These are phyloP conservation scores for Phaethornis superciliosus DNA, from an alignment of 2,113 vertebrate genomes.

Conservation along the genomic window DNA sequence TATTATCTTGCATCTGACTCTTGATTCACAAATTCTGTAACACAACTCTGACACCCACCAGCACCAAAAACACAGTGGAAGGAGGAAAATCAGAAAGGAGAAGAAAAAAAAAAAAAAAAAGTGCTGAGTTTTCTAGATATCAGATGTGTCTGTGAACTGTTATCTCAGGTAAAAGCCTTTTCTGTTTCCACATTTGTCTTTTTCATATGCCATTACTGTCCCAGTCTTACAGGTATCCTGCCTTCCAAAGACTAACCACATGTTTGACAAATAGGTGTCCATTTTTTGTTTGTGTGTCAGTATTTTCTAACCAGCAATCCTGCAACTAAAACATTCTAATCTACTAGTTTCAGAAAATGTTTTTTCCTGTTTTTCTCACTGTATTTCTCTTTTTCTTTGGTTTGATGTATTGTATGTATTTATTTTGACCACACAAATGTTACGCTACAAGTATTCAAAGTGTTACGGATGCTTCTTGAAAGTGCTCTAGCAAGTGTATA, in stretches of 20 bases:
- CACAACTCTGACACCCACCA: not conserved
- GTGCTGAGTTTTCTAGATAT: not conserved
- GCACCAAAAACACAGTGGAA: not conserved
- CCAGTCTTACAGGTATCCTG: not conserved
- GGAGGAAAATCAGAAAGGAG: not conserved
- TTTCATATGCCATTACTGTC: not conserved
- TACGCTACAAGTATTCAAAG: not conserved
- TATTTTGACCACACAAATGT: not conserved
- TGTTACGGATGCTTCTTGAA: not conserved
- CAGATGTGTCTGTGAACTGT: not conserved
- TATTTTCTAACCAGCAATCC: not conserved
- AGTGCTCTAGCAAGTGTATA: not conserved
- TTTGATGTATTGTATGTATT: not conserved
- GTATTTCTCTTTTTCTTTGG: not conserved
- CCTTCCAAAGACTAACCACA: not conserved
- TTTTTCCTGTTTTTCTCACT: not conserved
- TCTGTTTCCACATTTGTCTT: not conserved
- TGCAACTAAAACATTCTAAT: not conserved
- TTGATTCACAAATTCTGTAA: not conserved
- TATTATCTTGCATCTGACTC: not conserved
- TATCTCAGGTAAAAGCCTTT: not conserved
- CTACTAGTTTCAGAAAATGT: not conserved
- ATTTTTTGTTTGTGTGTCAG: not conserved
- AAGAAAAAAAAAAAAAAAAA: not conserved
- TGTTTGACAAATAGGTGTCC: not conserved